A percentile compares a stretch with the other conserved stretches of the same genome.
Evolutionary conservation across 2,888 invertebrate genomes (phyloP).

Genomic region (Drosophila niveifrons): DNA sequence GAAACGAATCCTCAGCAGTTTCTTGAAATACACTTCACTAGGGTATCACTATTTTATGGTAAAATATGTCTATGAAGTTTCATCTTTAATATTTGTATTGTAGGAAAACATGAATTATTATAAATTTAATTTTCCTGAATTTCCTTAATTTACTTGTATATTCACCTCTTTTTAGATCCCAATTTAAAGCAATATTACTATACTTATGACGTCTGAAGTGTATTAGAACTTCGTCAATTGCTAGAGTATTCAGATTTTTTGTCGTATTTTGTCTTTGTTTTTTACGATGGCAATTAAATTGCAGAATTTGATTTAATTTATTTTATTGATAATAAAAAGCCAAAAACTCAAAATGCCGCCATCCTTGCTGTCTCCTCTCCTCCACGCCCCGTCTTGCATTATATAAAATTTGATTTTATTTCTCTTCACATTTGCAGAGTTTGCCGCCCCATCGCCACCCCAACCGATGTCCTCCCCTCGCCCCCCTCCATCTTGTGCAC

Average conservation of each 20-base stretch:
- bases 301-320: conserved; percentile 78
- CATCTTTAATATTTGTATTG: too few relatives aligned
- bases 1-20: conserved; percentile 24
- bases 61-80: neutral
- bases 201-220: neutral
- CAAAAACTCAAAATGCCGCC: conserved; percentile 47
- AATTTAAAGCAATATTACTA: too few relatives aligned
- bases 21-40: neutral
- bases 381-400: conserved; percentile 44
- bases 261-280: conserved; percentile 41
- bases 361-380: conserved; percentile 43
- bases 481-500: neutral
- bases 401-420: conserved; percentile 74
- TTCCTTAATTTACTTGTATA: too few relatives aligned
- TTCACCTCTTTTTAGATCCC: too few relatives aligned
- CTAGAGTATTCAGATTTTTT: neutral
- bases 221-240: conserved; percentile 5
- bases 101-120: too few relatives aligned
- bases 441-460: neutral
- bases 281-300: conserved; percentile 78
- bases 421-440: conserved; percentile 28
- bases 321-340: conserved; percentile 77
- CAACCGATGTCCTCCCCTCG: neutral
- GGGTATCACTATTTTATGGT: neutral
- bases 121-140: too few relatives aligned